These are phyloP conservation scores for Actinia tenebrosa DNA, from an alignment of 64 coral and sea anemone species.

Conservation along the genomic window DNA sequence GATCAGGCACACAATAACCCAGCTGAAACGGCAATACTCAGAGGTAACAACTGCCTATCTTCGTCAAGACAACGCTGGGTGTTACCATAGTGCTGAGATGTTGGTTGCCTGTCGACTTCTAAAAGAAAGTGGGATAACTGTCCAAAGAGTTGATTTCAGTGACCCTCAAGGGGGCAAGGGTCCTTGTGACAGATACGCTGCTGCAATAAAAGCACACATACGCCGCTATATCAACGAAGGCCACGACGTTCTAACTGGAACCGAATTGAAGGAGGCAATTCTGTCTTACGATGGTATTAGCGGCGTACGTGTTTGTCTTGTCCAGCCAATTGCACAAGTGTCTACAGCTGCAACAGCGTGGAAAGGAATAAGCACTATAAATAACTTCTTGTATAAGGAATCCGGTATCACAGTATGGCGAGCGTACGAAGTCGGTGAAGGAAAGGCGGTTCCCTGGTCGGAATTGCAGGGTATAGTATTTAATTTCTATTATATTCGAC, in stretches of 20 bases:
- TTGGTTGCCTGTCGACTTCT: no score
- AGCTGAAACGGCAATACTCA: no score
- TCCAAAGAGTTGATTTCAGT: no score
- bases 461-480: conserved; percentile 20
- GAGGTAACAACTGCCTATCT: no score
- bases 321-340: neutral
- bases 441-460: conserved; percentile 34
- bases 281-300: conserved; percentile 33
- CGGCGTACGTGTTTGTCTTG: conserved; percentile 33
- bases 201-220: no score
- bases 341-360: conserved; percentile 10
- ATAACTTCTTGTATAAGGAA: conserved; percentile 39
- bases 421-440: conserved; percentile 50
- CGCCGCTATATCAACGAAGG: no score
- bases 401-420: conserved; percentile 37
- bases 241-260: conserved; percentile 32
- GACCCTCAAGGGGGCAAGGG: no score
- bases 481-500: neutral
- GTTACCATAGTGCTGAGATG: no score
- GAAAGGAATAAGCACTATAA: conserved; percentile 32
- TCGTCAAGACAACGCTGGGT: no score
- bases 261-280: conserved; percentile 40
- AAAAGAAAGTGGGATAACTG: no score
- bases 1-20: no score
- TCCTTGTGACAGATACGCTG: no score